Evolutionary conservation across 2,113 vertebrate species (phyloP).

Genomic region (Scomber colias): DNA sequence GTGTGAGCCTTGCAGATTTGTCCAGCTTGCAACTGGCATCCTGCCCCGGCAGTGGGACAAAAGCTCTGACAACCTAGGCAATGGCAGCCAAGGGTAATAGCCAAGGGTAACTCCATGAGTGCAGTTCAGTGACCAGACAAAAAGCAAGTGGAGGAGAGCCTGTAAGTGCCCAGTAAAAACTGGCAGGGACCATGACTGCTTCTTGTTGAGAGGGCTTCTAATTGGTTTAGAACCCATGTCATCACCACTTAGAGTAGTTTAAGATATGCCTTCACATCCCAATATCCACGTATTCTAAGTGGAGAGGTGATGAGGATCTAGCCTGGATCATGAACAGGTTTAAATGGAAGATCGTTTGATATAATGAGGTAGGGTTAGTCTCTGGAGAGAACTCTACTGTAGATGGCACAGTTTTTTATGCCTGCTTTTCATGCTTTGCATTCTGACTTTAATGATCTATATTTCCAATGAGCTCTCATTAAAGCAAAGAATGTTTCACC

Average conservation of each 20-base stretch:
- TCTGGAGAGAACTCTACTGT: slow-evolving; percentile 54
- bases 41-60: slow-evolving; percentile 56
- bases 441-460: slow-evolving; percentile 49
- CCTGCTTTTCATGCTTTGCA: slow-evolving; percentile 66
- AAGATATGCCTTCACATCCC: slow-evolving; percentile 59
- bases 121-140: slow-evolving; percentile 54
- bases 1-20: slow-evolving; percentile 28
- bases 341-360: slow-evolving; percentile 65
- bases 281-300: slow-evolving; percentile 39
- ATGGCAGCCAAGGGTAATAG: slow-evolving; percentile 61
- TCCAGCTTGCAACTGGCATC: slow-evolving; percentile 54
- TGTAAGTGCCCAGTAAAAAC: slow-evolving; percentile 44
- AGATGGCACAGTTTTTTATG: slow-evolving; percentile 67
- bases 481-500: slow-evolving; percentile 52
- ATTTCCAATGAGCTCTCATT: slow-evolving; percentile 74
- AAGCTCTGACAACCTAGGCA: slow-evolving; percentile 51
- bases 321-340: slow-evolving; percentile 59
- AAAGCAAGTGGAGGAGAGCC: slow-evolving; percentile 37
- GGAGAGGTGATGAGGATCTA: slow-evolving; percentile 50
- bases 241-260: slow-evolving; percentile 59
- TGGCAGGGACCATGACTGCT: slow-evolving; percentile 28
- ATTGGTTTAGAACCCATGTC: slow-evolving; percentile 68
- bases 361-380: slow-evolving; percentile 74
- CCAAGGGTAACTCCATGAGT: slow-evolving; percentile 57
- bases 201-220: slow-evolving; percentile 51